Base-by-base conservation (phyloP, 53 echinoderm and acorn worm genomes). In the Echinometra lucunter region DNA sequence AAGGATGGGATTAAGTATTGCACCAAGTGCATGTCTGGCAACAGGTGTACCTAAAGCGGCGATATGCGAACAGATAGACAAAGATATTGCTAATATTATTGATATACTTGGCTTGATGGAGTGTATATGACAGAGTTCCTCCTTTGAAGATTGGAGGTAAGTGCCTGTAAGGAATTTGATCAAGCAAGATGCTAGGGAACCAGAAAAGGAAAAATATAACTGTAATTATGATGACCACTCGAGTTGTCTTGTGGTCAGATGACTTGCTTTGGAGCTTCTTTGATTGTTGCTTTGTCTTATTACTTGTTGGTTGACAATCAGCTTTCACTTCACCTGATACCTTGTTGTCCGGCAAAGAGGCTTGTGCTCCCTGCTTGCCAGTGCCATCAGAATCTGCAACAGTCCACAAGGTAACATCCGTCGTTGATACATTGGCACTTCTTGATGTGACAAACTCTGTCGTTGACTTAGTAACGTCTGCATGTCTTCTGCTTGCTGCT, bases 161-260 rank as follows among this genome's bases (percentile, higher is more conserved):
- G n/a, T n/a, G n/a, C 3, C 66, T 19, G 5, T 10, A 1, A 30
- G 60, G 6, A 0, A 92, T 3, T 74, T 92, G 92, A n/a, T 92
- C 92, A 44, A 92, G 69, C 37, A 47, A 34, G 45, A 72, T 42
- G 32, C 53, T 72, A 28, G 92, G 92, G 6, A 92, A 67, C 92
- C 92, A 92, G 92, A 72, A 38, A 12, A 72, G 44, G 21, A 92
- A 92, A 53, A 92, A 92, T 27, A 74, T 10, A 45, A 92, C 92
- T 5, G 74, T 74, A 74, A 92, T 92, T 49, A 92, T 72, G 92
- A 92, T 92, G 45, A 92, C 67, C 15, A 72, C 66, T 34, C 47
- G 92, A 25, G 92, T 92, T 1, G 45, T 47, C 53, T 72, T 92
- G 74, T 92, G 92, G 28, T 92, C 92, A 70, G 92, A 72, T 7